Base-by-base conservation (phyloP, 2,888 invertebrate species). In the Limnephilus rhombicus region DNA sequence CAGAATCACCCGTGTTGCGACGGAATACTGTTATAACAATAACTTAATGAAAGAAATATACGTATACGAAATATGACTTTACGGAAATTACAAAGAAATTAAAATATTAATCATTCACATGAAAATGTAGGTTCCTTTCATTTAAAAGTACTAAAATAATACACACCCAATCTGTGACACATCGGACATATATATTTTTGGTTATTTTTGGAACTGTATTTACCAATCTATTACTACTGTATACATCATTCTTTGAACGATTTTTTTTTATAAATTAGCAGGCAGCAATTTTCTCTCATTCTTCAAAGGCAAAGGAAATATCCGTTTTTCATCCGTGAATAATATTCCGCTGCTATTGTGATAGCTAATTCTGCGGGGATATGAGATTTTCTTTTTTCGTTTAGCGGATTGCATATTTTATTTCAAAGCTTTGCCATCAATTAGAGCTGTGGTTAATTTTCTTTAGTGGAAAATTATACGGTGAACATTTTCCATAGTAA, bases 261-360 rank as follows among this genome's bases (percentile, higher is more conserved):
- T 68, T 18, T 68, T 68, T 68, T 68, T 68, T 18, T 68, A 24
- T 68, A 68, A 68, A 68, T 68, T 68, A 68, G 68, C 68, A 68
- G 68, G 68, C 68, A 68, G 68, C 24, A 68, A 68, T 68, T 68
- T 68, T 68, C 68, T 68, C 68, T n/a, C 68, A n/a, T n/a, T 68
- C 68, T 68, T 68, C 68, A 68, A 68, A 68, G 68, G 68, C 68
- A 68, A 68, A 68, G 68, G 68, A 68, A 68, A 68, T 68, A 68
- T 68, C 68, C n/a, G 68, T 68, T 68, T 53, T 68, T 68, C 68
- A 68, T 68, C 68, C 68, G 68, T 68, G 68, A 68, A 68, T 68
- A 68, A 68, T 68, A 68, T 68, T 68, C 68, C 68, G 68, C 68
- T 68, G 68, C 24, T 68, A 68, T 68, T 68, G 68, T 68, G 68